Percentiles rank a stretch among this genome's conserved stretches.
Conservation (phyloP, 2,113 vertebrate genomes). For the Lepus timidus region DNA sequence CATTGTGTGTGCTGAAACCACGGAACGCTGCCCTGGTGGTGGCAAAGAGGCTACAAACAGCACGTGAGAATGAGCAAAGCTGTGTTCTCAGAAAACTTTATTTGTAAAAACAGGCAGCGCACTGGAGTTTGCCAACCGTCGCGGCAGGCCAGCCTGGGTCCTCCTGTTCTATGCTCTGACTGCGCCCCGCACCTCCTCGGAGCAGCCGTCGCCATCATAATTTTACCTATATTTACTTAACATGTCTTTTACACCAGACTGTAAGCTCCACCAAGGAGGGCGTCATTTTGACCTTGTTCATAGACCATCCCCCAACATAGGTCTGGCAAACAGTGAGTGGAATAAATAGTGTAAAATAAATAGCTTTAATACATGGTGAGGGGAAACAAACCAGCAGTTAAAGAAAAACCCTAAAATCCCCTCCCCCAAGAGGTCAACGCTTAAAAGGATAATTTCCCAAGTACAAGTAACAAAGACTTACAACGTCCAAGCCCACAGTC, state of each 20-base stretch:
- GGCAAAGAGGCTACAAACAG: not conserved
- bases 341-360: constrained; percentile 24
- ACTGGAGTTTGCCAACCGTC: not conserved
- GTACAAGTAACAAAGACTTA: not conserved
- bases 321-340: constrained; percentile 4
- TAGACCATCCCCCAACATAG: not conserved
- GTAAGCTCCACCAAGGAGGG: not conserved
- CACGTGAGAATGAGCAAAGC: not conserved
- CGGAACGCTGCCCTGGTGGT: not conserved
- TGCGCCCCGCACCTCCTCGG: not conserved
- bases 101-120: not conserved
- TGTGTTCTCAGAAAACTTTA: not conserved
- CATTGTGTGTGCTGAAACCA: not conserved
- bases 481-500: not conserved
- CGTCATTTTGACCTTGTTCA: constrained; percentile 1
- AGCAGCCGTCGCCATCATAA: not conserved
- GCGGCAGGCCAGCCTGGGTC: not conserved
- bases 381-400: not conserved
- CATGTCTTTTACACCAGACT: not conserved
- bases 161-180: not conserved
- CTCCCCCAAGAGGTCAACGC: not conserved
- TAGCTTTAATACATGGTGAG: not conserved
- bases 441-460: constrained; percentile 37
- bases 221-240: not conserved
- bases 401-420: not conserved